Evolutionary conservation across 2,113 vertebrate genomes (phyloP), one percentile per base, ranked within the genome.

Genomic region (Phrynocephalus versicolor): DNA sequence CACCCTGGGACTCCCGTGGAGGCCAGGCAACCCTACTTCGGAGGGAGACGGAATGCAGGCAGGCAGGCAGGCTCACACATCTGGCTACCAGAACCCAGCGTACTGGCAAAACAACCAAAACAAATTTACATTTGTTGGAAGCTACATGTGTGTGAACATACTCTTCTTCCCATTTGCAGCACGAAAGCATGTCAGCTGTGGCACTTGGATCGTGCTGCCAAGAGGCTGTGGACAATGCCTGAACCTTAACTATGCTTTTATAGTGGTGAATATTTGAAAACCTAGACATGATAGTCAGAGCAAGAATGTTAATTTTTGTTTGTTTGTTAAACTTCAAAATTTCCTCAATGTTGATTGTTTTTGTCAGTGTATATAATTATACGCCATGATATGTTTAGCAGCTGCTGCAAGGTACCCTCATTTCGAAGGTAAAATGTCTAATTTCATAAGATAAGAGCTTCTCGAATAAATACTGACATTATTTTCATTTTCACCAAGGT

Each of bases 181-280:
- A 6, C 87, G 94, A 79, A 85, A 69, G 25, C 88, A 98, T 62
- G 19, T 76, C 0, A 3, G 88, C 0, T 93, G 81, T 0, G 95
- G 97, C 0, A 57, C 33, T 70, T 97, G 95, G 92, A 71, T 95
- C 91, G 95, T 93, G 93, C 79, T 98, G 89, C 97, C 98, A 62
- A 97, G 95, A 41, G 98, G 97, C 90, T 98, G 97, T 0, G 97
- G 98, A 3, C 97, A 96, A 79, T 98, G 98, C 87, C 97, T 99
- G 85, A 97, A 98, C 96, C 96, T 99, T 88, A 97, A 98, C 97
- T 98, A 97, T 75, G 96, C 97, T 77, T 97, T 98, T 41, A 90
- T 98, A 1, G 94, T 96, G 93, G 98, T 98, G 94, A 94, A 39
- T 64, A 37, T 6, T 13, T 19, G 33, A 6, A 19, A 15, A 10